Evolutionary conservation across 2,113 vertebrate genomes (phyloP), one percentile per base, ranked within the genome.

Genomic region (Tricholaema leucomelas): DNA sequence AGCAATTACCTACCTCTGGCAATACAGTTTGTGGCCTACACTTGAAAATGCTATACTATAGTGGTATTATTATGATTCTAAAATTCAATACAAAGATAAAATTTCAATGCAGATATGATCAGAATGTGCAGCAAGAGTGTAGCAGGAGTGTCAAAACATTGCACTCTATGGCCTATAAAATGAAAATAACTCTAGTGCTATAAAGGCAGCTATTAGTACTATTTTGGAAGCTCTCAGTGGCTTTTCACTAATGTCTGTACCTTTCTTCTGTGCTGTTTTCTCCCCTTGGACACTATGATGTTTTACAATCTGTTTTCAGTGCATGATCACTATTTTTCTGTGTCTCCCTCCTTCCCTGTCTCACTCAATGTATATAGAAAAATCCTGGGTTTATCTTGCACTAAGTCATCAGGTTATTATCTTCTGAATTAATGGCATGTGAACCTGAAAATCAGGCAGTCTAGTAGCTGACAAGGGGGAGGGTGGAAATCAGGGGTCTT

Each of bases 201-300:
- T 92, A 89, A 95, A 96, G 71, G 81, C 56, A 93, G 92, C 93
- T 96, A 94, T 96, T 96, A 95, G 90, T 95, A 95, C 93, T 96
- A 95, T 96, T 96, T 93, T 96, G 96, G 93, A 95, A 95, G 91
- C 81, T 95, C 93, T 95, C 71, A 44, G 92, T 96, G 92, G 88
- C 93, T 95, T 92, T 95, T 96, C 94, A 95, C 91, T 85, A 87
- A 89, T 92, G 96, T 93, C 85, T 92, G 94, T 94, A 88, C 74
- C 84, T 84, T 91, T 89, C 35, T 92, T 90, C 87, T 96, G 94
- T 95, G 91, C 86, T 91, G 90, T 94, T 96, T 95, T 92, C 87
- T 94, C 61, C 61, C 87, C 48, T 93, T 30, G 74, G 90, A 91
- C 91, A 92, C 87, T 79, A 87, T 89, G 81, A 96, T 95, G 95